Evolutionary conservation across 1,140 invertebrate species (phyloP).

Genomic region (Leptoteleia sp.): DNA sequence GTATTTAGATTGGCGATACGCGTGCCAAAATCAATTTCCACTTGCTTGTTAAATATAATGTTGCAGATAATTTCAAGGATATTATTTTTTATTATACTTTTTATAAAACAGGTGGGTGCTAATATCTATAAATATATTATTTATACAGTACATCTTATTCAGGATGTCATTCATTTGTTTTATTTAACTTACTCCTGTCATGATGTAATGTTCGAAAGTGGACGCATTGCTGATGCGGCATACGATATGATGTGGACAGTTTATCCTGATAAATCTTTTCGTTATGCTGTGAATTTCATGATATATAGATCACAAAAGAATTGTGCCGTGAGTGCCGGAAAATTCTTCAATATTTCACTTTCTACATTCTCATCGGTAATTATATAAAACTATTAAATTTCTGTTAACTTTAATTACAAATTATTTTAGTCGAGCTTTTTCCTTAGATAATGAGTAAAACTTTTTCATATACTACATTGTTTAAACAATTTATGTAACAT

Average conservation of each 20-base stretch:
- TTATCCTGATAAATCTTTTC: neutral
- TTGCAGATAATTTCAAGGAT: no score
- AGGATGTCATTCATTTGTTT: neutral
- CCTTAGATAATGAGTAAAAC: no score
- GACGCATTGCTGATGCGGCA: neutral
- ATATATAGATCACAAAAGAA: neutral
- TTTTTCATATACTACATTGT: no score
- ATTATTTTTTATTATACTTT: neutral
- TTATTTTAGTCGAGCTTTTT: neutral
- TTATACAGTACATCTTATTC: neutral
- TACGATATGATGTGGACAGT: neutral
- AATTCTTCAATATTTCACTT: conserved; percentile 1
- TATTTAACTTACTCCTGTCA: neutral
- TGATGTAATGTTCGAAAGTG: neutral
- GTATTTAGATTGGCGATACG: conserved; percentile 1
- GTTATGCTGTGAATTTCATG: neutral
- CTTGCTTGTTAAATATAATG: no score
- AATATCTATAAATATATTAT: neutral
- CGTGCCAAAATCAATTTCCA: neutral
- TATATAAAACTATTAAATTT: no score
- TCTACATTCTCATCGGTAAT: neutral
- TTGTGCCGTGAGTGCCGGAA: neutral
- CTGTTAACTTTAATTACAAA: no score
- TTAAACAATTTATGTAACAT: no score
- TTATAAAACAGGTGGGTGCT: neutral